phyloP scores from a whole-genome alignment of 2,888 invertebrate genomes.

The Caradrina kadenii region DNA sequence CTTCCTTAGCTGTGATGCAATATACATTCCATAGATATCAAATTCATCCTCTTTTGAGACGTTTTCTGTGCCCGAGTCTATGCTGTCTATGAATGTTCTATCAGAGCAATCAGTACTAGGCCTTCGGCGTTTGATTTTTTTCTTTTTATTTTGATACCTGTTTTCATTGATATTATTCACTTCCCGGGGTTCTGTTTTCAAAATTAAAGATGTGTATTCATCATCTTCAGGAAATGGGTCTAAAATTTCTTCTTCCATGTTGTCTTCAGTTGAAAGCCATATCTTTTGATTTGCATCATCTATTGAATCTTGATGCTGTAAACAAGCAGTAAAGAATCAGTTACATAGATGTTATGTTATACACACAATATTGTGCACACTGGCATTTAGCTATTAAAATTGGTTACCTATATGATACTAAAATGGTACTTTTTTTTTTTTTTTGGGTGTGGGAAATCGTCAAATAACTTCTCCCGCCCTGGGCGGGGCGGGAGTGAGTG shows the following conservation, averaged over 20 bases:
- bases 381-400: no score
- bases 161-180: constrained; percentile 42
- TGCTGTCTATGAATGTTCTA: constrained; percentile 67
- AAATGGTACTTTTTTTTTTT: no score
- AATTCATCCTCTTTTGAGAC: constrained; percentile 82
- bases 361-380: no score
- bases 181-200: constrained; percentile 74
- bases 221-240: constrained; percentile 72
- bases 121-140: constrained; percentile 73
- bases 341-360: neutral
- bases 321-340: constrained; percentile 6
- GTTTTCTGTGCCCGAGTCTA: constrained; percentile 67
- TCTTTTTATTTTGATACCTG: constrained; percentile 71
- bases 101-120: constrained; percentile 74
- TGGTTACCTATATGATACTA: no score
- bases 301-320: constrained; percentile 61
- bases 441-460: no score
- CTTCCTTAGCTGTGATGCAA: constrained; percentile 84
- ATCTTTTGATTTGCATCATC: constrained; percentile 64
- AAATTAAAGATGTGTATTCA: constrained; percentile 66
- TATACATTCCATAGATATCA: constrained; percentile 86
- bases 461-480: no score
- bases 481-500: no score
- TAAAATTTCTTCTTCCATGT: constrained; percentile 53
- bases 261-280: constrained; percentile 65